Evolutionary conservation across 2,113 vertebrate genomes (phyloP).

Genomic region (Bubo scandiacus): DNA sequence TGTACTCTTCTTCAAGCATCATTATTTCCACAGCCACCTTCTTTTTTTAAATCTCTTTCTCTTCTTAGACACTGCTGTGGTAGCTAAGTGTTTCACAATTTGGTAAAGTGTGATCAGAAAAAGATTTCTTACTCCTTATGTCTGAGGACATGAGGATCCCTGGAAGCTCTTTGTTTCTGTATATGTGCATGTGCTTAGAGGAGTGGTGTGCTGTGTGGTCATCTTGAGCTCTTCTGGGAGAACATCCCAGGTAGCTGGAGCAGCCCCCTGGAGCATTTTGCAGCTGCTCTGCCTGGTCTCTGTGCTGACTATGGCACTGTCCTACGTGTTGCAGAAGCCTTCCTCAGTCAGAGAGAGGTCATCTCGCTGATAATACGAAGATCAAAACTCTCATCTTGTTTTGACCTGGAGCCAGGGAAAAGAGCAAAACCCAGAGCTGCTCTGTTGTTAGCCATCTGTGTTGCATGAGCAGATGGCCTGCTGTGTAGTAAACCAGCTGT

Average conservation of each 20-base stretch:
- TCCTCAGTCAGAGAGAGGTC: background rate
- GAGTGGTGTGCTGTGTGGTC: background rate
- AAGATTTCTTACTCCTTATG: background rate
- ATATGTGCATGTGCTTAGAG: background rate
- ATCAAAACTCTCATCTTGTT: background rate
- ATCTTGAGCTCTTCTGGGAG: background rate
- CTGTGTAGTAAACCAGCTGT: background rate
- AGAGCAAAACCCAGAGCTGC: background rate
- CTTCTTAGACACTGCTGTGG: background rate
- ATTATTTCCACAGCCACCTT: background rate
- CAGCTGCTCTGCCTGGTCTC: background rate
- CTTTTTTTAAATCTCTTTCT: background rate
- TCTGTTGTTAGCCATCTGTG: background rate
- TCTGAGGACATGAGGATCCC: background rate
- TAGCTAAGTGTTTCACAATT: background rate
- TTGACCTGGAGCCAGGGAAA: background rate
- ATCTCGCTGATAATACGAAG: background rate
- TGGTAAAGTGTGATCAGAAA: background rate
- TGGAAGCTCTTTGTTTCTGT: background rate
- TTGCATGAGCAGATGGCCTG: background rate
- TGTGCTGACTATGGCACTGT: rapidly evolving
- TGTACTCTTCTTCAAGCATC: background rate
- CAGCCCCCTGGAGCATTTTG: rapidly evolving
- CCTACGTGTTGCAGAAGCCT: background rate
- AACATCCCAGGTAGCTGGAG: background rate